A percentile compares a stretch with the other conserved stretches of the same genome.
phyloP scores from a whole-genome alignment of 2,888 invertebrate genomes.

The Watsonalla binaria region DNA sequence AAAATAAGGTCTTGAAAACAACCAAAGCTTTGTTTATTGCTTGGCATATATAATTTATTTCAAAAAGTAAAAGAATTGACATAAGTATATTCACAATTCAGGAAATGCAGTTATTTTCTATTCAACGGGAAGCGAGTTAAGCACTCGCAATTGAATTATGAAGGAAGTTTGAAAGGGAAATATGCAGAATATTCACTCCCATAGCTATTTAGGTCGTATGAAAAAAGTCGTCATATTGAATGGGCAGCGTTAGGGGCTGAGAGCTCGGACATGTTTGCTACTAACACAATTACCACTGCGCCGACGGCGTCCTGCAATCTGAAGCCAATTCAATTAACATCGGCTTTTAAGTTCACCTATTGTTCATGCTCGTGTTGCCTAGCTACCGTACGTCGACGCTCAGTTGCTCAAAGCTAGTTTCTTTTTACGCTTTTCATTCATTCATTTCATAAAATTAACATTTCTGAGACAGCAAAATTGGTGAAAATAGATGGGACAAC shows the following conservation, averaged over 20 bases:
- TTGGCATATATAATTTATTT: too few species aligned
- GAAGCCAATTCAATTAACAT: conserved; percentile 73
- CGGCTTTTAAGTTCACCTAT: conserved; percentile 63
- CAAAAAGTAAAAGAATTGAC: too few species aligned
- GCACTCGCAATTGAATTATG: not conserved
- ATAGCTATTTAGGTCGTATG: conserved; percentile 21
- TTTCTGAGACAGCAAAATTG: too few species aligned
- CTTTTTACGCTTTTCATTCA: too few species aligned
- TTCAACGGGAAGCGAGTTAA: not conserved
- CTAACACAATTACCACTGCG: conserved; percentile 64
- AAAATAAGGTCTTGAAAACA: too few species aligned
- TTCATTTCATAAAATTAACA: too few species aligned
- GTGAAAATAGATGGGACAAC: too few species aligned
- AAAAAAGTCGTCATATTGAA: conserved; percentile 40
- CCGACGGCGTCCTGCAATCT: conserved; percentile 64
- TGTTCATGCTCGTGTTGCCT: conserved; percentile 23
- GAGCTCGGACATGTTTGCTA: conserved; percentile 54
- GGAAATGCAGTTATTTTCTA: not conserved
- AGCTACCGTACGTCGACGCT: not conserved
- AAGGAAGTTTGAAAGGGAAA: not conserved
- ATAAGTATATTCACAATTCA: not conserved
- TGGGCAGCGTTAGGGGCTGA: conserved; percentile 41
- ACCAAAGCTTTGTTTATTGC: too few species aligned
- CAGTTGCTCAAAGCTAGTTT: too few species aligned
- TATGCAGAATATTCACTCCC: conserved; percentile 2